Evolutionary conservation across 2,888 invertebrate genomes (phyloP), one percentile per base, ranked within the genome.

Genomic region (Coleophora deauratella): DNA sequence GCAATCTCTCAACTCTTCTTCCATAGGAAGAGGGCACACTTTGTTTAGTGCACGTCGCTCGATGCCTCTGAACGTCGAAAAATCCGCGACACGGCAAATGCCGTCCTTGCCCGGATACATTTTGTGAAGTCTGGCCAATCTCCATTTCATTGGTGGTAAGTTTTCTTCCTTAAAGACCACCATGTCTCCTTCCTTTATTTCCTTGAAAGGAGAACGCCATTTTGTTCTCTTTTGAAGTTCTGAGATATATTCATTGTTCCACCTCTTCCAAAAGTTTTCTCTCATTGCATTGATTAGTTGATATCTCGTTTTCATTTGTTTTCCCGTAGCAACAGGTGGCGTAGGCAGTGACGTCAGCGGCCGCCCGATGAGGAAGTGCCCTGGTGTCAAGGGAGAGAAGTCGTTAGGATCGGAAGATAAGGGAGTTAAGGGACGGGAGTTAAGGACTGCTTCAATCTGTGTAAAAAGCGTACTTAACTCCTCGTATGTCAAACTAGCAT

Each of bases 281-380:
- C 44, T 38, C 7, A 45, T 14, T 9, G 42, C 39, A 15, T 52
- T 51, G n/a, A 52, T 27, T 9, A 46, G 41, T 12, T 36, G 7
- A 9, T 9, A 36, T n/a, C 27, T 14, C 9, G 35, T 35, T 36
- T 9, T 4, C 11, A 27, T 2, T 8, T 11, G 11, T 12, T 13
- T 27, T 11, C 11, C 6, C 7, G 10, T 11, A 1, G 11, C 3
- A 11, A 11, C 3, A 9, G 9, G 3, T 36, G 36, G 9, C n/a
- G 4, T 8, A 2, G 45, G 47, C 11, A 50, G 21, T 2, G 45
- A 37, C 9, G 45, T 47, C 0, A 50, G 39, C 9, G 52, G 42
- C 3, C 52, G 42, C 2, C 52, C 50, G 31, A 56, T 42, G 0
- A 52, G 12, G 36, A 52, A 52, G 41, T 52, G n/a, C n/a, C n/a